phyloP scores from a whole-genome alignment of 2,888 invertebrate genomes.

The Hedychridium roseum region DNA sequence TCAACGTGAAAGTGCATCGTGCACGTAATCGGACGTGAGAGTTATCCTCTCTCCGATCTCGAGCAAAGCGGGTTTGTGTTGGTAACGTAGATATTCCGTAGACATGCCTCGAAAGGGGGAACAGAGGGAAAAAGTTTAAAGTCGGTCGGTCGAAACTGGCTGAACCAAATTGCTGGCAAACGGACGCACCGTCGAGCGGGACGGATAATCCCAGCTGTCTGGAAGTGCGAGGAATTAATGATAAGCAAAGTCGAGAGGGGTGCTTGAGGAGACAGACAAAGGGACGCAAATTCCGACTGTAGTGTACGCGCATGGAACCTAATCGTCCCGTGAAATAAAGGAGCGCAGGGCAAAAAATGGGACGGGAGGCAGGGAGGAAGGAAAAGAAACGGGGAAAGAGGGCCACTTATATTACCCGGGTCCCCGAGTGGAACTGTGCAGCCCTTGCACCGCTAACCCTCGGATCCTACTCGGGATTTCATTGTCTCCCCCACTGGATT shows the following conservation, averaged over 20 bases:
- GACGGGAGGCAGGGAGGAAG: too few species aligned
- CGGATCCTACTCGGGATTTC: constrained; percentile 40
- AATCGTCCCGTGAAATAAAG: constrained; percentile 34
- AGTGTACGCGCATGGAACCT: constrained; percentile 29
- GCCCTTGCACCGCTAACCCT: constrained; percentile 34
- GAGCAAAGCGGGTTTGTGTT: too few species aligned
- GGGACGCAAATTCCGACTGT: constrained; percentile 32
- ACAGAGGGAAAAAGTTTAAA: too few species aligned
- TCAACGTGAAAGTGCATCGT: too few species aligned
- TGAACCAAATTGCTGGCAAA: too few species aligned
- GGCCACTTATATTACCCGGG: constrained; percentile 27
- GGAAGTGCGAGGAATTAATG: constrained; percentile 38
- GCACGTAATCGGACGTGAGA: too few species aligned
- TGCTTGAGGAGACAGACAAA: constrained; percentile 25
- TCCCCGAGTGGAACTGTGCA: constrained; percentile 22
- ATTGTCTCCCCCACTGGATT: constrained; percentile 37
- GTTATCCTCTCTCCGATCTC: too few species aligned
- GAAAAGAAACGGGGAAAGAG: constrained; percentile 15
- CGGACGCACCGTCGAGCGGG: too few species aligned
- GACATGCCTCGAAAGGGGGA: too few species aligned
- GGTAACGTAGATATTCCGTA: too few species aligned
- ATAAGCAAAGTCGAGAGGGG: constrained; percentile 32
- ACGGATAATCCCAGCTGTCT: not conserved
- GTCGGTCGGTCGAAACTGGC: too few species aligned
- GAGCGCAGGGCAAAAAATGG: constrained; percentile 28